Conservation (phyloP, 2,797 vertebrate genomes). For the Takifugu ocellatus region DNA sequence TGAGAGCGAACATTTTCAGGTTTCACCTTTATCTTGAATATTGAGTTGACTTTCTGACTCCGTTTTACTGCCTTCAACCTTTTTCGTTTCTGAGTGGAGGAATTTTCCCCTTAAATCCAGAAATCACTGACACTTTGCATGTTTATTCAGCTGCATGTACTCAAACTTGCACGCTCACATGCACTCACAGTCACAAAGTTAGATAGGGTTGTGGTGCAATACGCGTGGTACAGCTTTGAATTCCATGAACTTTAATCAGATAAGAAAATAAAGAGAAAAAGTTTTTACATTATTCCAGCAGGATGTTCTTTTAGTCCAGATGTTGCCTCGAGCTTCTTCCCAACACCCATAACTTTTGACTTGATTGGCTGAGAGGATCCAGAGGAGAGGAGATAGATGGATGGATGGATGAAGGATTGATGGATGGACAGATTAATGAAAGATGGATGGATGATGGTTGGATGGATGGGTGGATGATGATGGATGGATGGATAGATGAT, state of each 20-base stretch:
- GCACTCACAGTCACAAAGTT: slow-evolving; percentile 1
- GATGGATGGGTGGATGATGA: no score
- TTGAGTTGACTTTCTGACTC: neutral
- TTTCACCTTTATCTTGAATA: neutral
- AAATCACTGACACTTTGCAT: slow-evolving; percentile 4
- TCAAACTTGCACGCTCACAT: slow-evolving; percentile 1
- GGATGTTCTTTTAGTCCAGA: slow-evolving; percentile 33
- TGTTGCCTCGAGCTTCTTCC: slow-evolving; percentile 8
- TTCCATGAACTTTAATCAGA: slow-evolving; percentile 4
- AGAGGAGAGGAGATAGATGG: no score
- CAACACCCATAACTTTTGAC: no score
- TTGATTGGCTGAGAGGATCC: slow-evolving; percentile 3
- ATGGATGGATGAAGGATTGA: no score
- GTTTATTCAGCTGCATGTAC: slow-evolving; percentile 26
- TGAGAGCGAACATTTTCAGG: neutral
- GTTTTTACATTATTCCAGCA: neutral
- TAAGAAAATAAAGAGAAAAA: slow-evolving; percentile 1
- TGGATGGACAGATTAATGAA: no score
- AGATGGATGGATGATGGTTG: no score
- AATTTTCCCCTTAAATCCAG: neutral
- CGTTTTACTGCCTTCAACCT: neutral
- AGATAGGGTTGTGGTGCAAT: neutral
- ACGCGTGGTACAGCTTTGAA: slow-evolving; percentile 1
- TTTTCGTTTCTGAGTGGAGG: neutral
- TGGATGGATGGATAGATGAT: no score